Evolutionary conservation across 2,888 invertebrate genomes (phyloP), one percentile per base, ranked within the genome.

Genomic region (Melangyna quadrimaculata): DNA sequence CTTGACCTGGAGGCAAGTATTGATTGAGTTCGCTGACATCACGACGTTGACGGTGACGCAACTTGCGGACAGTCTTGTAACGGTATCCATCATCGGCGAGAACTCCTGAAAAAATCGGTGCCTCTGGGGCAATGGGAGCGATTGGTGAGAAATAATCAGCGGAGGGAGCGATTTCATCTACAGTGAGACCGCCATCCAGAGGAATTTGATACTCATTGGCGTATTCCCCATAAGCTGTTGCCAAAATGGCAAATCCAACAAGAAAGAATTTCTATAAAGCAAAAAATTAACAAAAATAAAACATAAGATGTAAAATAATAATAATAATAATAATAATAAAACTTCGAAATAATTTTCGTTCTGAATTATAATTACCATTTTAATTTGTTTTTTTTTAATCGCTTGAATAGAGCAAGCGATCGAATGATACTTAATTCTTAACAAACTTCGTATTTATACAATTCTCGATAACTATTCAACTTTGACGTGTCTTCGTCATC

Each of bases 41-140:
- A 75, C 87, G 87, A 72, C 87, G 87, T 14, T 87, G 90, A 87
- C 90, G 90, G 63, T 87, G 51, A 8, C 90, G 89, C 9, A 89
- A 88, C 0, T 8, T 5, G 14, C 48, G 65, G 5, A 87, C 78
- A 0, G 84, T 75, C 51, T 81, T 87, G 63, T 87, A 87, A 57
- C 78, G 84, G 27, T 87, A 87, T n/a, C 87, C 87, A 72, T 87
- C 87, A 87, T 87, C 87, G 12, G 87, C 87, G 5, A 88, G 83
- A 19, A 80, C 73, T 22, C 82, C 87, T n/a, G 79, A 88, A 29
- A 72, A 12, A 32, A 14, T 6, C 6, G 14, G 17, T 24, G 24
- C n/a, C 27, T 51, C 51, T 51, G 27, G 14, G 73, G 6, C 3
- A 75, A 22, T 61, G 78, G 81, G 69, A 3, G 53, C 70, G 22